Conservation (phyloP, 2,113 vertebrate genomes). For the Chaetura pelagica region DNA sequence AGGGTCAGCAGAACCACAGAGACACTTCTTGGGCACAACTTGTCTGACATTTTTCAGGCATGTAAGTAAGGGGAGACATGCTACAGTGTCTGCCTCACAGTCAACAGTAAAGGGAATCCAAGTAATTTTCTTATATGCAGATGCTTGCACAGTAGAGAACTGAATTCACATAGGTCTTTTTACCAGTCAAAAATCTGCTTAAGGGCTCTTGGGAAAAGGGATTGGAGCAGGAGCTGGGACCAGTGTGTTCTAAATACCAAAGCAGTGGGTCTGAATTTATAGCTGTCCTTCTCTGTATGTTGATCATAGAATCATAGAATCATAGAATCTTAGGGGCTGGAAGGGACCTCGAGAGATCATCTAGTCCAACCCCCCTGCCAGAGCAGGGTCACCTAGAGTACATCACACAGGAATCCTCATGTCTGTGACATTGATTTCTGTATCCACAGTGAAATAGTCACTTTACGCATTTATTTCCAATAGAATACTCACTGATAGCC, state of each 20-base stretch:
- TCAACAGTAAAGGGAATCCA: not conserved
- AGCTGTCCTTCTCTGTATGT: not conserved
- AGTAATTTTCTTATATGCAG: not conserved
- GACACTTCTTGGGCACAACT: not conserved
- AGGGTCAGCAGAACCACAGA: not conserved
- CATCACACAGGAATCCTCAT: no score
- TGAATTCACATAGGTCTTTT: not conserved
- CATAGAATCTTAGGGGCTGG: no score
- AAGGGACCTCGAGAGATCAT: no score
- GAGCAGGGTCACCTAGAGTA: no score
- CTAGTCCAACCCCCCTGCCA: no score
- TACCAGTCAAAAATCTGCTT: not conserved
- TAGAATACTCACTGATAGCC: conserved; percentile 13
- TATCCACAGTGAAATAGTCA: not conserved
- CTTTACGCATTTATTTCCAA: conserved; percentile 28
- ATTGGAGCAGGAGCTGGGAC: not conserved
- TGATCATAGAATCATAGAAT: no score
- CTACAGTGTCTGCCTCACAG: not conserved
- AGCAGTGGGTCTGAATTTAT: not conserved
- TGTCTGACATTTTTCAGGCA: not conserved
- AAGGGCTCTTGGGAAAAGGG: not conserved
- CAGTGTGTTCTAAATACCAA: not conserved
- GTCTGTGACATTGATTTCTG: not conserved
- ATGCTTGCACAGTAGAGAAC: not conserved
- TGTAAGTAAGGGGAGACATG: not conserved